Percentiles rank a stretch among this genome's conserved stretches.
These are phyloP conservation scores for Tarsius wallacei DNA, from an alignment of 2,797 vertebrate species.

Conservation along the genomic window DNA sequence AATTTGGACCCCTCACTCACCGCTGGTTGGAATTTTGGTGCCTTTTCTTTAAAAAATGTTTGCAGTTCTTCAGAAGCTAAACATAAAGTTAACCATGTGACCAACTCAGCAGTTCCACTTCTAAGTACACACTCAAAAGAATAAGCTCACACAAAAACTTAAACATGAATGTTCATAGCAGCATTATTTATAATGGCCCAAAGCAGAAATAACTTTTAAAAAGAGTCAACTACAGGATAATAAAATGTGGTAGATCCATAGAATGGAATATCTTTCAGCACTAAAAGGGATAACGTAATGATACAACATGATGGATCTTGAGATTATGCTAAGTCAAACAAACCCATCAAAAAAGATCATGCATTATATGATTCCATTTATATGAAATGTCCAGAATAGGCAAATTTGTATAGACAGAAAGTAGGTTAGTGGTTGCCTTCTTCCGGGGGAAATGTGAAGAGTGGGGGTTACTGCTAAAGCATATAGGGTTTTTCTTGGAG, in stretches of 20 bases:
- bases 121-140: background rate
- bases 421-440: background rate
- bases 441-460: background rate
- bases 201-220: background rate
- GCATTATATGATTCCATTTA: background rate
- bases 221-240: background rate
- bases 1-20: background rate
- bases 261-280: background rate
- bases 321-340: background rate
- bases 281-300: background rate
- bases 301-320: background rate
- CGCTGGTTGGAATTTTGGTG: background rate
- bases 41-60: background rate
- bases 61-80: background rate
- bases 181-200: background rate
- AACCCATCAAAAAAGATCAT: background rate
- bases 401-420: background rate
- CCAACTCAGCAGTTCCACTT: background rate
- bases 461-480: background rate
- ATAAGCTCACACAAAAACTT: background rate
- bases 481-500: background rate
- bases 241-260: background rate
- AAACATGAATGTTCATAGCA: background rate
- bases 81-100: background rate
- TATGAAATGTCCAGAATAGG: background rate